Conservation (phyloP, 2,797 vertebrate species). For the Cuculus canorus region DNA sequence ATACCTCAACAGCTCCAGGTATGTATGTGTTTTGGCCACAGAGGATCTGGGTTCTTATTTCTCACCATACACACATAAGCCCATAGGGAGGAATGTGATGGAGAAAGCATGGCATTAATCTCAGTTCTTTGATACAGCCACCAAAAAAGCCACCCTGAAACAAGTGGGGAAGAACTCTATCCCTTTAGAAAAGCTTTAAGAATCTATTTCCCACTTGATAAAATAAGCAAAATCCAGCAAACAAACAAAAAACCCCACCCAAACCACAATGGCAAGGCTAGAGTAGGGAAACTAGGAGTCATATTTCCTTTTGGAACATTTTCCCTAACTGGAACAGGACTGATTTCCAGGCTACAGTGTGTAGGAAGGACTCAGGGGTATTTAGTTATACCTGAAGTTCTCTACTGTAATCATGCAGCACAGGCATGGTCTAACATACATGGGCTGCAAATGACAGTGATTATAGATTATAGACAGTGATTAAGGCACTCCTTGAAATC, state of each 20-base stretch:
- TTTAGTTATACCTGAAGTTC: not conserved
- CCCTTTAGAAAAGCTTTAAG: not conserved
- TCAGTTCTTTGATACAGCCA: not conserved
- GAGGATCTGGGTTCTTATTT: not conserved
- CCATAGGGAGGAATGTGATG: not conserved
- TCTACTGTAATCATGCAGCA: not conserved
- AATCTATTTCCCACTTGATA: not conserved
- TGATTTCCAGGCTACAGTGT: not conserved
- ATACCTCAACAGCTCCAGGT: not conserved
- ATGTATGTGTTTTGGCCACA: not conserved
- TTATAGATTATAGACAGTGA: not conserved
- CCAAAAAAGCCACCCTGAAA: not conserved
- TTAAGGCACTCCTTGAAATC: not conserved
- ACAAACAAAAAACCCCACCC: not conserved
- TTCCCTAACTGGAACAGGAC: not conserved
- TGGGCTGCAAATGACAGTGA: not conserved
- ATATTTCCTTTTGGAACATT: not conserved
- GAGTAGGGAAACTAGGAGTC: not conserved
- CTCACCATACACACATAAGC: not conserved
- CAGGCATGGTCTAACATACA: not conserved
- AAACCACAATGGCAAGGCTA: not conserved
- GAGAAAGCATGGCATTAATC: not conserved
- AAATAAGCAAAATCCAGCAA: not conserved
- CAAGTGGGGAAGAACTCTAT: not conserved
- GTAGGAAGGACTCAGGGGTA: not conserved